These are phyloP conservation scores for Ennomos fuscantarius DNA, from an alignment of 2,888 invertebrate species.

Conservation along the genomic window DNA sequence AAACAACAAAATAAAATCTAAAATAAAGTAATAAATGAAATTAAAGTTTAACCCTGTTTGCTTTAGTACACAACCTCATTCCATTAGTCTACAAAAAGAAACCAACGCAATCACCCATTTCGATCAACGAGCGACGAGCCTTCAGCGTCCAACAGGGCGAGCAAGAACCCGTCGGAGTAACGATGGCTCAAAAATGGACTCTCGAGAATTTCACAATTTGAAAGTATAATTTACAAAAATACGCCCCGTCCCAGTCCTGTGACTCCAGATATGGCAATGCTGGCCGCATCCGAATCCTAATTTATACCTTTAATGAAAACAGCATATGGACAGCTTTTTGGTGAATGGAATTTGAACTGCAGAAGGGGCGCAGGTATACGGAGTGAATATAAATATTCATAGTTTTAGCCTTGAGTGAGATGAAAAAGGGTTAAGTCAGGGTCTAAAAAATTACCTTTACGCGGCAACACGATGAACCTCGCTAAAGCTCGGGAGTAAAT, in stretches of 20 bases:
- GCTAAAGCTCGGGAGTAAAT: too few species aligned
- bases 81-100: slow-evolving; percentile 14
- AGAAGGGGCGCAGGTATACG: slow-evolving; percentile 25
- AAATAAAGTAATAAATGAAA: not conserved
- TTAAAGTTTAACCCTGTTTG: not conserved
- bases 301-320: slow-evolving; percentile 77
- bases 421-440: slow-evolving; percentile 16
- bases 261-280: slow-evolving; percentile 57
- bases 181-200: slow-evolving; percentile 61
- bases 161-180: slow-evolving; percentile 64
- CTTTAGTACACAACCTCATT: not conserved
- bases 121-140: slow-evolving; percentile 26
- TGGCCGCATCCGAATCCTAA: slow-evolving; percentile 69
- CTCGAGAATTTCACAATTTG: slow-evolving; percentile 66
- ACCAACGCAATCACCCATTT: slow-evolving; percentile 25
- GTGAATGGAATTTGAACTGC: slow-evolving; percentile 21
- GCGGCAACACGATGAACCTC: too few species aligned
- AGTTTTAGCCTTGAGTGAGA: slow-evolving; percentile 37
- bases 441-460: slow-evolving; percentile 5
- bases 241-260: slow-evolving; percentile 42
- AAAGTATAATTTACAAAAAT: slow-evolving; percentile 78
- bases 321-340: slow-evolving; percentile 55
- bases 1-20: too few species aligned
- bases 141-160: slow-evolving; percentile 32
- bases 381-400: slow-evolving; percentile 75